Conservation (phyloP, 2,888 invertebrate genomes). For the Tricholauxania praeusta region DNA sequence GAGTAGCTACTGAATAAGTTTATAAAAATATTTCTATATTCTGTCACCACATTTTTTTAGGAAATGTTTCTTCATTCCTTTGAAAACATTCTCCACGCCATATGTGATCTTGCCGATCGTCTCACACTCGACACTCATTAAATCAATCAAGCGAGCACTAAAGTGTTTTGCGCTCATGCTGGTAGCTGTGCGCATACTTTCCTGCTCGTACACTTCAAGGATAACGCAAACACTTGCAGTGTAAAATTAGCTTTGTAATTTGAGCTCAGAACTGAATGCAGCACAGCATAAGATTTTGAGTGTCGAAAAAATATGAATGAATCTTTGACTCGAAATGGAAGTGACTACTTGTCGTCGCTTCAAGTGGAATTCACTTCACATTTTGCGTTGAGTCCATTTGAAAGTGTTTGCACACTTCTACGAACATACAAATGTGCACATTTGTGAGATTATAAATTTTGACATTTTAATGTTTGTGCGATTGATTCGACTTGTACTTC, state of each 20-base stretch:
- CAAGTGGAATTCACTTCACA: conserved; percentile 51
- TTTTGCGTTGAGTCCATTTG: not conserved
- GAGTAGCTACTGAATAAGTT: too few relatives aligned
- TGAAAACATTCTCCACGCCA: conserved; percentile 13
- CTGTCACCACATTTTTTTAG: too few relatives aligned
- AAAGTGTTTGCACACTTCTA: not conserved
- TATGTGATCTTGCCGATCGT: not conserved
- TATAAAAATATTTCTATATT: too few relatives aligned
- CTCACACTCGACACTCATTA: conserved; percentile 40
- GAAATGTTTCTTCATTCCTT: not conserved
- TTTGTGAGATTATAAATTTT: conserved; percentile 40
- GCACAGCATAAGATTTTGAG: not conserved
- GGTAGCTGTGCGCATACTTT: conserved; percentile 18
- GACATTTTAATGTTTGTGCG: conserved; percentile 26
- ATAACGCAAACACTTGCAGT: not conserved
- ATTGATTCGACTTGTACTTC: conserved; percentile 29
- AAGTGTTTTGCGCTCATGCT: conserved; percentile 49
- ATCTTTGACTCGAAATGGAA: conserved; percentile 7
- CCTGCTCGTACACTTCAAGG: not conserved
- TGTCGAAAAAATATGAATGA: conserved; percentile 3
- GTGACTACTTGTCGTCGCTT: conserved; percentile 57
- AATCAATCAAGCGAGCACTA: conserved; percentile 54
- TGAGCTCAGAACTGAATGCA: conserved; percentile 40
- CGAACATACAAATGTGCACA: conserved; percentile 25
- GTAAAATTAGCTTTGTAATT: conserved; percentile 49